A percentile compares a stretch with the other conserved stretches of the same genome.
Conservation (phyloP, 2,888 invertebrate genomes). For the Lapara coniferarum region DNA sequence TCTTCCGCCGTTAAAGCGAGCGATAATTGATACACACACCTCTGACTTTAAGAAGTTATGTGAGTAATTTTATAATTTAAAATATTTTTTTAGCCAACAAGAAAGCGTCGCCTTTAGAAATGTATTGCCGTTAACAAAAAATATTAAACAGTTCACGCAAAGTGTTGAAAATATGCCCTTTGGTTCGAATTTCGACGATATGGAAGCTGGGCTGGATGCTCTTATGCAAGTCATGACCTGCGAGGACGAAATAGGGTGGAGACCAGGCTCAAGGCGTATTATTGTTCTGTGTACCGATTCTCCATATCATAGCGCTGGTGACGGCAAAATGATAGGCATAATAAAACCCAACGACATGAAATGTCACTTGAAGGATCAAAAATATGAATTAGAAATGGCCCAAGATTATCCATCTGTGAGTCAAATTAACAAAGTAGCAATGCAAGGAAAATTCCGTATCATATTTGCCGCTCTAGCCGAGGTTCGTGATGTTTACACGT, state of each 20-base stretch:
- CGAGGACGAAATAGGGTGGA: constrained; percentile 88
- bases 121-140: constrained; percentile 86
- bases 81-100: neutral
- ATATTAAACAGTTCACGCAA: constrained; percentile 71
- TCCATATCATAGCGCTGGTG: constrained; percentile 91
- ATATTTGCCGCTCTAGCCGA: constrained; percentile 88
- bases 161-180: constrained; percentile 37
- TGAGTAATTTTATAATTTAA: too few species aligned
- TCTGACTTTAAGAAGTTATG: too few species aligned
- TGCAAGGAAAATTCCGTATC: constrained; percentile 88
- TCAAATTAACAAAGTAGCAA: constrained; percentile 85
- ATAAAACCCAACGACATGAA: constrained; percentile 87
- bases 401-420: constrained; percentile 92
- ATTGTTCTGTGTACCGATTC: constrained; percentile 92
- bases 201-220: constrained; percentile 94
- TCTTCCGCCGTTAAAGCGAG: too few species aligned
- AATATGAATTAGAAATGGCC: constrained; percentile 79
- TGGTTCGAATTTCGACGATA: constrained; percentile 85
- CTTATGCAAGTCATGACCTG: constrained; percentile 93
- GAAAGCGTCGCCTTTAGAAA: constrained; percentile 84
- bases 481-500: constrained; percentile 70
- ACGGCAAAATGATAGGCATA: constrained; percentile 89
- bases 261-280: constrained; percentile 87
- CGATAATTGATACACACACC: too few species aligned
- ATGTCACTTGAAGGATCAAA: constrained; percentile 84